phyloP scores from a whole-genome alignment of 1,140 invertebrate species.

The Drosophila asahinai region DNA sequence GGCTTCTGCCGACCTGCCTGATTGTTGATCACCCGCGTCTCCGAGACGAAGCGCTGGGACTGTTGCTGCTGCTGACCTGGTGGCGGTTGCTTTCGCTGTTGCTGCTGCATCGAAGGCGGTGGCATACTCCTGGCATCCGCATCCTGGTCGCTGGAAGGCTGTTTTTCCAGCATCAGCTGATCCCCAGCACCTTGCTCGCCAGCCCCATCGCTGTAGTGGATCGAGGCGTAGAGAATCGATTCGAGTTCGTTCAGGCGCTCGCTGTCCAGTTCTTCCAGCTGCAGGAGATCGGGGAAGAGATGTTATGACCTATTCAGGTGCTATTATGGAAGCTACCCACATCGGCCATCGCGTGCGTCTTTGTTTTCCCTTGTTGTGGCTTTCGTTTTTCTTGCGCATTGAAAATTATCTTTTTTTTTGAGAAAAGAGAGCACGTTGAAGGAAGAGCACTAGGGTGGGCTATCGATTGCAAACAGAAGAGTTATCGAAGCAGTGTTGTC shows the following conservation, averaged over 20 bases:
- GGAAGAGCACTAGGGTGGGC: slow-evolving; percentile 14
- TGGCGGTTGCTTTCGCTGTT: neutral
- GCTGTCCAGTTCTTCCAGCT: slow-evolving; percentile 77
- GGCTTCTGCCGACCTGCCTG: slow-evolving; percentile 30
- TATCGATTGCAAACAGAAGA: neutral
- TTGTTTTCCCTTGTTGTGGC: slow-evolving; percentile 32
- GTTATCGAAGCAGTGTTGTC: slow-evolving; percentile 7
- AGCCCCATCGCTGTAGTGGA: slow-evolving; percentile 69
- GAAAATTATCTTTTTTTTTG: slow-evolving; percentile 8
- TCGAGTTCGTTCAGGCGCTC: slow-evolving; percentile 85
- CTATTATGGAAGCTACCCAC: slow-evolving; percentile 33
- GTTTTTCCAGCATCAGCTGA: slow-evolving; percentile 14
- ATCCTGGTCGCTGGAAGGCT: slow-evolving; percentile 21
- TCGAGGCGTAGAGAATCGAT: slow-evolving; percentile 83
- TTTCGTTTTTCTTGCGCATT: slow-evolving; percentile 33
- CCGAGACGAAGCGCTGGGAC: slow-evolving; percentile 49
- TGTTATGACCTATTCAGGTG: neutral
- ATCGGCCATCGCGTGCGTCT: slow-evolving; percentile 57
- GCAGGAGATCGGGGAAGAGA: neutral
- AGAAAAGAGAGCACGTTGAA: slow-evolving; percentile 46
- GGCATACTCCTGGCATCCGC: slow-evolving; percentile 56
- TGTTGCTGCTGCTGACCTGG: neutral
- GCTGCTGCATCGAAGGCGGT: slow-evolving; percentile 35
- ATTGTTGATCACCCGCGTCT: slow-evolving; percentile 65
- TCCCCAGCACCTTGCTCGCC: slow-evolving; percentile 16